Conservation (phyloP, 2,113 vertebrate genomes). For the Gallinago undulata region DNA sequence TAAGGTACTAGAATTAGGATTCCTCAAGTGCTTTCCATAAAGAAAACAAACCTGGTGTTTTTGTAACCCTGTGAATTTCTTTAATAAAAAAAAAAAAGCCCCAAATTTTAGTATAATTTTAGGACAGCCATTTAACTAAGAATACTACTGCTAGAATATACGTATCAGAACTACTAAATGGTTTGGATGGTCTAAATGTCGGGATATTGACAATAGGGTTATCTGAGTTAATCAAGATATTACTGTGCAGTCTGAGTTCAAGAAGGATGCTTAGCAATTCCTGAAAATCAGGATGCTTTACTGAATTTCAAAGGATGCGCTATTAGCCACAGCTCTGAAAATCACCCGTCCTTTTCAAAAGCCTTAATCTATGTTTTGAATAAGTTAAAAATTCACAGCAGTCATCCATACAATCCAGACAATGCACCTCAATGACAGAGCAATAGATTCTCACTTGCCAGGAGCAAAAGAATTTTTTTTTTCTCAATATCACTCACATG, state of each 20-base stretch:
- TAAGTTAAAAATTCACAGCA: neutral
- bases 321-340: neutral
- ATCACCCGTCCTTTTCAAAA: neutral
- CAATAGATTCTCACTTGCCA: neutral
- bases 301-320: neutral
- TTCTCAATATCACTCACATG: accelerated
- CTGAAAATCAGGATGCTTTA: neutral
- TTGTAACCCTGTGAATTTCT: neutral
- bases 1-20: neutral
- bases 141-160: neutral
- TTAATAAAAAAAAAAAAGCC: neutral
- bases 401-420: neutral
- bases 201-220: neutral
- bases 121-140: neutral
- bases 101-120: neutral
- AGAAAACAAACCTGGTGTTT: neutral
- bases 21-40: neutral
- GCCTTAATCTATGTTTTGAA: neutral
- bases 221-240: neutral
- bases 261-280: neutral
- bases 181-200: neutral
- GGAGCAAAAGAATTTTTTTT: neutral
- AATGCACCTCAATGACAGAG: neutral
- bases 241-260: neutral
- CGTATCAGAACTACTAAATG: neutral